Evolutionary conservation across 1,140 invertebrate genomes (phyloP).

Genomic region (Rhopalosiphum maidis): DNA sequence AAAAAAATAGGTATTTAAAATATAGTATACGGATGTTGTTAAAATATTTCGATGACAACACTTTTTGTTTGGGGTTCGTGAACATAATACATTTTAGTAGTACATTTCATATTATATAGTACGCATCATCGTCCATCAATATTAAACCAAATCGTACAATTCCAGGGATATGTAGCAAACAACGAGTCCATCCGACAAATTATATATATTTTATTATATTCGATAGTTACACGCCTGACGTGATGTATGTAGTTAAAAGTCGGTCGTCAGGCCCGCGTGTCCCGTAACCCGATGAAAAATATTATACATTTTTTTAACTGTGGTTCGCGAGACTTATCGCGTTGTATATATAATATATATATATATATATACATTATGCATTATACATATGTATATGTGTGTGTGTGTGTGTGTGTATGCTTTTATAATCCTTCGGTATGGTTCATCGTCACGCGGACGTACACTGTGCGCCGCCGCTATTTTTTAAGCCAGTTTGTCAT

Average conservation of each 20-base stretch:
- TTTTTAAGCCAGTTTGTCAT: conserved; percentile 29
- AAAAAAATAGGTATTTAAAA: too few relatives aligned
- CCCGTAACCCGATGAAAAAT: neutral
- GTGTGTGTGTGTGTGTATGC: neutral
- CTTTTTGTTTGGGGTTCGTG: too few relatives aligned
- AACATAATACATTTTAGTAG: too few relatives aligned
- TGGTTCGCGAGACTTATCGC: neutral
- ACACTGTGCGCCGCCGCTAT: neutral
- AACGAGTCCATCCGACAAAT: neutral
- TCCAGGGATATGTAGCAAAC: neutral
- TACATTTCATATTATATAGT: neutral
- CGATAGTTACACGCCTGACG: neutral
- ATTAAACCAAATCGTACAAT: neutral
- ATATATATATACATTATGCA: neutral
- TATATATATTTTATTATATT: neutral
- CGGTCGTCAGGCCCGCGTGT: neutral
- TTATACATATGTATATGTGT: neutral
- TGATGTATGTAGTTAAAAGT: neutral
- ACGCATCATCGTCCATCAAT: neutral
- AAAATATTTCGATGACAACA: too few relatives aligned
- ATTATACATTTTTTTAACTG: neutral
- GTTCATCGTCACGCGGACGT: neutral
- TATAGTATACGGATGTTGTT: too few relatives aligned
- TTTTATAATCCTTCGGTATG: conserved; percentile 23
- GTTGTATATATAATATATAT: neutral